Evolutionary conservation across 2,888 invertebrate genomes (phyloP).

Genomic region (Neoascia interrupta): DNA sequence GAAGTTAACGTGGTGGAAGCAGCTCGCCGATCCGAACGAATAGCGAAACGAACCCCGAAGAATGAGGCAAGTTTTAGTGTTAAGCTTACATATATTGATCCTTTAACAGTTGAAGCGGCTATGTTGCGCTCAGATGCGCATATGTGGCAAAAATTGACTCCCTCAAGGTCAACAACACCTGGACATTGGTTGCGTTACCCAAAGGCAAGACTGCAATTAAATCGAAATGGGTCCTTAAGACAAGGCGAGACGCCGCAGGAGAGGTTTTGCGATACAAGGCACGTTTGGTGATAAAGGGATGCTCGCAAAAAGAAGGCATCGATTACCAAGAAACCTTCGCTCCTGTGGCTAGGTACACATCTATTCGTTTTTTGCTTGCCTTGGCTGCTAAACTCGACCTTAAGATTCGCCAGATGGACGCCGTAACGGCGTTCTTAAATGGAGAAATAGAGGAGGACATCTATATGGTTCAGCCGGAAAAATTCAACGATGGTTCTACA

Average conservation of each 20-base stretch:
- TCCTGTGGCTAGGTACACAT: neutral
- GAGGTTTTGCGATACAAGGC: neutral
- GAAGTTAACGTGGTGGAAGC: neutral
- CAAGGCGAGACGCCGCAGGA: neutral
- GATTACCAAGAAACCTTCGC: slow-evolving; percentile 20
- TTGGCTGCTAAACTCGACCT: neutral
- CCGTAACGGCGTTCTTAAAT: slow-evolving; percentile 52
- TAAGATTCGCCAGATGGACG: slow-evolving; percentile 38
- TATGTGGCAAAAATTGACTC: slow-evolving; percentile 64
- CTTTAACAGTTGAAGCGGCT: slow-evolving; percentile 58
- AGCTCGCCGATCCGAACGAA: slow-evolving; percentile 7
- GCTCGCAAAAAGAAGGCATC: slow-evolving; percentile 11
- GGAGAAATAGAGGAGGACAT: slow-evolving; percentile 56
- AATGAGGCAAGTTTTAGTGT: neutral
- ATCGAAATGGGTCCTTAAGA: slow-evolving; percentile 10
- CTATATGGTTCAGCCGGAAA: slow-evolving; percentile 64
- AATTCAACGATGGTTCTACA: slow-evolving; percentile 38
- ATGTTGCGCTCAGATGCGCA: slow-evolving; percentile 33
- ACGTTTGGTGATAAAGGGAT: slow-evolving; percentile 1
- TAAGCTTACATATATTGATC: slow-evolving; percentile 17
- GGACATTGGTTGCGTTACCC: slow-evolving; percentile 3
- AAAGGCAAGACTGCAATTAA: slow-evolving; percentile 18
- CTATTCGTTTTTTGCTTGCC: slow-evolving; percentile 3
- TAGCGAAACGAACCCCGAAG: neutral
- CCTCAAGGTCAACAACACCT: slow-evolving; percentile 9